Conservation (phyloP, 2,113 vertebrate species). For the Erpornis zantholeuca region DNA sequence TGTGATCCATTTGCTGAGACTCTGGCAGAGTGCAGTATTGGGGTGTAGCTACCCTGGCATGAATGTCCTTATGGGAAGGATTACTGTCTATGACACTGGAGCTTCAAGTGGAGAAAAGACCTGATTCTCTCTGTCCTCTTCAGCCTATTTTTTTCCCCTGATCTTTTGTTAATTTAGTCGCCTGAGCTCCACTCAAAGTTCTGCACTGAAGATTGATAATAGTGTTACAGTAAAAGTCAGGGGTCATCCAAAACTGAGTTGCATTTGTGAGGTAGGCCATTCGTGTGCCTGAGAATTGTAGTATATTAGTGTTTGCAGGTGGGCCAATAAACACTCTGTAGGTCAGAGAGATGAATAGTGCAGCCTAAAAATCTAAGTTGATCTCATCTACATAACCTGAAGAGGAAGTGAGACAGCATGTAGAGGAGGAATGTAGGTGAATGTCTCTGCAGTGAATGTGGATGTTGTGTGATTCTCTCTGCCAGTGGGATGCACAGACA, state of each 20-base stretch:
- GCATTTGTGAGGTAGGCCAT: background rate
- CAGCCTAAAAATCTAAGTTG: background rate
- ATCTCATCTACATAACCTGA: background rate
- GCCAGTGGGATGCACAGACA: background rate
- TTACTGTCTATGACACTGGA: background rate
- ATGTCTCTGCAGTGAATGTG: background rate
- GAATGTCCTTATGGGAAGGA: background rate
- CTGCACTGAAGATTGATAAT: background rate
- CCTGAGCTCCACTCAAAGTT: background rate
- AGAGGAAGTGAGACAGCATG: background rate
- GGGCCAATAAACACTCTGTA: background rate
- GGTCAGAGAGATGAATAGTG: background rate
- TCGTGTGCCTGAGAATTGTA: background rate
- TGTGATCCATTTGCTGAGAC: background rate
- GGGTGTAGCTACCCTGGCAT: background rate
- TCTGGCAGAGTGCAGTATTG: background rate
- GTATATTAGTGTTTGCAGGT: background rate
- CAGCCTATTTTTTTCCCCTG: background rate
- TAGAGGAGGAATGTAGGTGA: background rate
- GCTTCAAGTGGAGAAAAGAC: background rate
- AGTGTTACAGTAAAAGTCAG: rapidly evolving
- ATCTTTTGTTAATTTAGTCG: background rate
- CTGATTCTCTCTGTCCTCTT: background rate
- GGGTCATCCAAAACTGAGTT: background rate
- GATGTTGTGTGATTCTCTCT: background rate